Percentiles rank a stretch among this genome's conserved stretches.
Evolutionary conservation across 1,140 invertebrate genomes (phyloP).

Genomic region (Aphaenogaster ashmeadi): DNA sequence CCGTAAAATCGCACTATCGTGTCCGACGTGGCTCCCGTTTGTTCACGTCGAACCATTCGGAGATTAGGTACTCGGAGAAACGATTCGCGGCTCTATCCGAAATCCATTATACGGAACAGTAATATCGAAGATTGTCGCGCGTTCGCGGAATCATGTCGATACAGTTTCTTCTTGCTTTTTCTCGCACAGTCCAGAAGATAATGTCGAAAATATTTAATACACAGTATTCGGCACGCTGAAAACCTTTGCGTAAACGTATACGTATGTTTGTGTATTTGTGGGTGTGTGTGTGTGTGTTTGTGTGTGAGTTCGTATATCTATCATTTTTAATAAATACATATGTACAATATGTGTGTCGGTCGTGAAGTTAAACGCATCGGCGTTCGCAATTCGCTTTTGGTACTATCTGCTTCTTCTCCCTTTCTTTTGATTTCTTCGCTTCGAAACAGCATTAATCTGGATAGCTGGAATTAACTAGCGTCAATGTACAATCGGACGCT

Average conservation of each 20-base stretch:
- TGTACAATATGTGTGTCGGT: constrained; percentile 64
- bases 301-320: constrained; percentile 51
- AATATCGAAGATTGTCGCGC: constrained; percentile 18
- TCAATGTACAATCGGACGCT: constrained; percentile 59
- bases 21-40: background rate
- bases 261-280: constrained; percentile 12
- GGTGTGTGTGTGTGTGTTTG: background rate
- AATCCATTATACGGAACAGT: constrained; percentile 3
- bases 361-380: constrained; percentile 63
- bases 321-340: constrained; percentile 70
- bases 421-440: constrained; percentile 67
- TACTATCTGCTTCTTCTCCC: constrained; percentile 43
- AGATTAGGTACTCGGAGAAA: background rate
- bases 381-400: constrained; percentile 56
- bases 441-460: constrained; percentile 29
- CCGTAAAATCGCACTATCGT: constrained; percentile 5
- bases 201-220: constrained; percentile 56
- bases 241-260: constrained; percentile 60
- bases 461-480: constrained; percentile 14
- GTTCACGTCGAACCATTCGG: constrained; percentile 5
- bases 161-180: background rate
- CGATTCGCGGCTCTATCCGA: background rate
- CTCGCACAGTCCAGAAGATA: constrained; percentile 6
- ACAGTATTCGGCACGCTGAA: constrained; percentile 52
- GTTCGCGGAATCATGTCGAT: background rate